Evolutionary conservation across 1,140 invertebrate species (phyloP).

Genomic region (Andrena cerasifolii): DNA sequence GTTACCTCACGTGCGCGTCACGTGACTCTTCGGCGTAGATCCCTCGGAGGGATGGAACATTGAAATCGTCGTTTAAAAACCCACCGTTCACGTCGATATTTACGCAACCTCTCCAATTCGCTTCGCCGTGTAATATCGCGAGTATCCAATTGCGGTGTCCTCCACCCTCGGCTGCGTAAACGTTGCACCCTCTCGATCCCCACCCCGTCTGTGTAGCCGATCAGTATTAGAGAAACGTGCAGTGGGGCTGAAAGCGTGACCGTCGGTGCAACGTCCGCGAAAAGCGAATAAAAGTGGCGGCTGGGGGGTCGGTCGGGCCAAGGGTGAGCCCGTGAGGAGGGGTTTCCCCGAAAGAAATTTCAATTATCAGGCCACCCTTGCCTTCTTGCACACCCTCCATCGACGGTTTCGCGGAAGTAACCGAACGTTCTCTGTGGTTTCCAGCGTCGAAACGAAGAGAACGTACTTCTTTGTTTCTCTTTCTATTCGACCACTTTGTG

Average conservation of each 20-base stretch:
- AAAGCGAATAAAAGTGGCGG: constrained; percentile 34
- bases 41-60: no score
- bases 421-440: constrained; percentile 47
- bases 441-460: constrained; percentile 29
- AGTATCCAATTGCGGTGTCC: constrained; percentile 42
- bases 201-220: background rate
- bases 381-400: constrained; percentile 47
- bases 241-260: constrained; percentile 42
- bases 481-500: no score
- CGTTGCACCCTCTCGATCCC: background rate
- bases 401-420: constrained; percentile 61
- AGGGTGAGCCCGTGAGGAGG: constrained; percentile 34
- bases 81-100: no score
- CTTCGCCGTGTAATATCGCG: constrained; percentile 34
- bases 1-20: no score
- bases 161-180: constrained; percentile 15
- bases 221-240: constrained; percentile 33
- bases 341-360: constrained; percentile 73
- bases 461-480: constrained; percentile 14
- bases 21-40: no score
- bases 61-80: no score
- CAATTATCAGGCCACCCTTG: constrained; percentile 66
- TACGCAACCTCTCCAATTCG: background rate
- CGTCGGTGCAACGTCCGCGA: constrained; percentile 69
- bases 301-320: constrained; percentile 42